These are phyloP conservation scores for Flabesymbios commensalis DNA, from an alignment of 2,888 invertebrate species.

Conservation along the genomic window DNA sequence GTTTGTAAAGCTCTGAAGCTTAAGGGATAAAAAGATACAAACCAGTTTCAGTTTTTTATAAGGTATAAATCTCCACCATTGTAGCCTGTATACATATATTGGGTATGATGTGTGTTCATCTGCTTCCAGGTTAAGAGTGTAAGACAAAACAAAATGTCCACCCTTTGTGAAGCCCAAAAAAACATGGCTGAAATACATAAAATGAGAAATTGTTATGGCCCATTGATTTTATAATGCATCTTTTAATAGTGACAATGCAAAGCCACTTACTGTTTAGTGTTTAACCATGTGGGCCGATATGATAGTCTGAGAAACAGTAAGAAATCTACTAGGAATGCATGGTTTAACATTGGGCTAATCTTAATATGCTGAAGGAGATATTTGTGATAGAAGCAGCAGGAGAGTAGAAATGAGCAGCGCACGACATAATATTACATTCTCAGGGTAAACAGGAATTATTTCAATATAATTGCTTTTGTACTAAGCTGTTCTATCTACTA, in stretches of 20 bases:
- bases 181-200: conserved; percentile 72
- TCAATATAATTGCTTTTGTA: no score
- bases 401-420: no score
- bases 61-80: conserved; percentile 71
- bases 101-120: conserved; percentile 55
- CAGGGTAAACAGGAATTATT: no score
- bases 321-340: no score
- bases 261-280: not conserved
- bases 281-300: not conserved
- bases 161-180: conserved; percentile 95
- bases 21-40: no score
- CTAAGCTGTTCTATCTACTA: no score
- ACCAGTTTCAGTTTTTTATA: conserved; percentile 65
- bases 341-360: no score
- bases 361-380: no score
- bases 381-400: no score
- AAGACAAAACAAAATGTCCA: conserved; percentile 88
- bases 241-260: not conserved
- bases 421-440: no score
- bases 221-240: not conserved
- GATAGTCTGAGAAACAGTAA: not conserved
- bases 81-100: conserved; percentile 67
- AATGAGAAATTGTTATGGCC: not conserved
- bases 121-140: conserved; percentile 68
- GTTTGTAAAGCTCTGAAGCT: no score